Percentiles rank a stretch among this genome's conserved stretches.
These are phyloP conservation scores for Macrosiphum euphorbiae DNA, from an alignment of 2,888 invertebrate genomes.

Conservation along the genomic window DNA sequence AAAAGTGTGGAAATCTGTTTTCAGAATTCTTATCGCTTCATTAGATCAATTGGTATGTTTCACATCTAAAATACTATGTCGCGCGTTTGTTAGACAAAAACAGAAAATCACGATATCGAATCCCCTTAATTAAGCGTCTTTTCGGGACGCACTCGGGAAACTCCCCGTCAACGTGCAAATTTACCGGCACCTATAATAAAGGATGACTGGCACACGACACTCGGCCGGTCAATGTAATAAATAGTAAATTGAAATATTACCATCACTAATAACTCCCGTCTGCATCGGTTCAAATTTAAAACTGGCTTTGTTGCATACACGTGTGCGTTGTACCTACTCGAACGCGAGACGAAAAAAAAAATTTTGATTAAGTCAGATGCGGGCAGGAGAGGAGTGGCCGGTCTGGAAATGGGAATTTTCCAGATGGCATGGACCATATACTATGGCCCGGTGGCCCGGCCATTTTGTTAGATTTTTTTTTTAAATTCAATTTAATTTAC, in stretches of 20 bases:
- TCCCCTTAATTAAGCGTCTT: neutral
- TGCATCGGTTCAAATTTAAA: neutral
- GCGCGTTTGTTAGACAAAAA: no score
- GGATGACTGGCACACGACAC: neutral
- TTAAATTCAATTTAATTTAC: no score
- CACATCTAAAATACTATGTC: no score
- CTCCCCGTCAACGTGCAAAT: neutral
- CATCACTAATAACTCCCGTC: neutral
- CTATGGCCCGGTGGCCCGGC: no score
- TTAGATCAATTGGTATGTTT: no score
- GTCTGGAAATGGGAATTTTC: no score
- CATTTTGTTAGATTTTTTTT: no score
- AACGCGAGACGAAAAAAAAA: neutral
- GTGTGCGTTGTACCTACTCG: neutral
- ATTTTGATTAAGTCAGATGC: neutral
- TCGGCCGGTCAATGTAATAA: neutral
- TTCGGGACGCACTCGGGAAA: neutral
- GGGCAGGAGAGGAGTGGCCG: no score
- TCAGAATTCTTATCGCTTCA: no score
- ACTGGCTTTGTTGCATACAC: neutral
- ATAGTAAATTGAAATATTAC: slow-evolving; percentile 2
- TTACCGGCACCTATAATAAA: neutral
- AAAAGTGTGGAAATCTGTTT: no score
- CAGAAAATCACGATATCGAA: no score
- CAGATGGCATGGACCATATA: no score